Evolutionary conservation across 2,797 vertebrate species (phyloP).

Genomic region (Sebastes aleutianus): DNA sequence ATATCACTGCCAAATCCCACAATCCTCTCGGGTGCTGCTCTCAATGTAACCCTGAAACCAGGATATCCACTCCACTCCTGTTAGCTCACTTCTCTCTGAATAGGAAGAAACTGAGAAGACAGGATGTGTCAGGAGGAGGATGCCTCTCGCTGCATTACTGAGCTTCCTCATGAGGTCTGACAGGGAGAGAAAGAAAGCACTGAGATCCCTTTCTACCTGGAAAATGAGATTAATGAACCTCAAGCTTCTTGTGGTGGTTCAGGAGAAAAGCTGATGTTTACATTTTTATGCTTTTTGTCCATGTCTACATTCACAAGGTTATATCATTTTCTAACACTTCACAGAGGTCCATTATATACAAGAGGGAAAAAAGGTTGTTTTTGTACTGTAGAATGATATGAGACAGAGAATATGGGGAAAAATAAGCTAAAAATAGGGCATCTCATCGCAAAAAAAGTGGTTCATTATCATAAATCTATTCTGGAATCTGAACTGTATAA

Average conservation of each 20-base stretch:
- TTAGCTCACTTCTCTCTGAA: slow-evolving; percentile 14
- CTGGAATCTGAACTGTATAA: not conserved
- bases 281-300: not conserved
- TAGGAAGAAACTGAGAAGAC: slow-evolving; percentile 24
- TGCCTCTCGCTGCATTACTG: not conserved
- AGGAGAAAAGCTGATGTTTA: slow-evolving; percentile 6
- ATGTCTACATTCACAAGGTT: not conserved
- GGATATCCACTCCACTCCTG: slow-evolving; percentile 2
- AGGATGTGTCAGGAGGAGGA: slow-evolving; percentile 12
- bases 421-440: not conserved
- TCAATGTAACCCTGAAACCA: slow-evolving; percentile 1
- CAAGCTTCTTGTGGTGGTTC: not conserved
- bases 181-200: not conserved
- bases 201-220: not conserved
- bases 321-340: not conserved
- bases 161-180: not conserved
- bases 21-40: slow-evolving; percentile 13
- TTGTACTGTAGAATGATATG: not conserved
- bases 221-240: slow-evolving; percentile 28
- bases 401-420: not conserved
- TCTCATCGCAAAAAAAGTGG: not conserved
- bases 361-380: not conserved
- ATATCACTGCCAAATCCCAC: slow-evolving; percentile 21
- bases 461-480: slow-evolving; percentile 13
- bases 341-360: not conserved